Evolutionary conservation across 2,888 invertebrate genomes (phyloP), one percentile per base, ranked within the genome.

Genomic region (Dasysyrphus tricinctus): DNA sequence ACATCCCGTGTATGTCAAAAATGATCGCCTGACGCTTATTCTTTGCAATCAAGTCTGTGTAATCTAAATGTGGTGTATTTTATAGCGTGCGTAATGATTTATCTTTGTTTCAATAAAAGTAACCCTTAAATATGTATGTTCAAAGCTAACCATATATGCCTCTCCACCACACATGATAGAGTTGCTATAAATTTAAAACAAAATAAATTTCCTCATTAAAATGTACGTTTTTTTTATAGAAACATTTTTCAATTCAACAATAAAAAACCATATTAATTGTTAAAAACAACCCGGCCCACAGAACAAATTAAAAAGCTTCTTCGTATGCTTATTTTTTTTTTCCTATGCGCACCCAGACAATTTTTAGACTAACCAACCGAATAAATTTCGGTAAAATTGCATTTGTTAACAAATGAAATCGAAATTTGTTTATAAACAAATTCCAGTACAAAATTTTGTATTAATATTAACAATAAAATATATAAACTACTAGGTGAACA

Each of bases 381-480:
- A 34, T 49, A 14, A 37, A 47, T 74, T 77, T 69, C 16, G 37
- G 34, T 47, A 29, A 77, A 56, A 63, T 72, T 77, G 57, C 29
- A 75, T 72, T 75, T 65, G 77, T 78, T 80, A 86, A 72, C 65
- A 78, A 86, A 86, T 65, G 70, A 79, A 79, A 81, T 32, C 56
- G 75, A 82, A 78, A 82, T 86, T 82, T 81, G 86, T 86, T 86
- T 82, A 86, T 86, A 86, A 86, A 86, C 86, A 86, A 86, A 86
- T 81, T 80, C 69, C 76, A 63, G 16, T 42, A 47, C 61, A 47
- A 51, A 79, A 78, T 47, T 80, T 85, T 85, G 83, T 49, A 73
- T 84, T 88, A 89, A 88, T 89, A 88, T 89, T 89, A 89, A 88
- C 88, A 89, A 89, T 89, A 89, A 89, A 88, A 89, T 89, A 89